Evolutionary conservation across 2,797 vertebrate species (phyloP).

Genomic region (Carapus acus): DNA sequence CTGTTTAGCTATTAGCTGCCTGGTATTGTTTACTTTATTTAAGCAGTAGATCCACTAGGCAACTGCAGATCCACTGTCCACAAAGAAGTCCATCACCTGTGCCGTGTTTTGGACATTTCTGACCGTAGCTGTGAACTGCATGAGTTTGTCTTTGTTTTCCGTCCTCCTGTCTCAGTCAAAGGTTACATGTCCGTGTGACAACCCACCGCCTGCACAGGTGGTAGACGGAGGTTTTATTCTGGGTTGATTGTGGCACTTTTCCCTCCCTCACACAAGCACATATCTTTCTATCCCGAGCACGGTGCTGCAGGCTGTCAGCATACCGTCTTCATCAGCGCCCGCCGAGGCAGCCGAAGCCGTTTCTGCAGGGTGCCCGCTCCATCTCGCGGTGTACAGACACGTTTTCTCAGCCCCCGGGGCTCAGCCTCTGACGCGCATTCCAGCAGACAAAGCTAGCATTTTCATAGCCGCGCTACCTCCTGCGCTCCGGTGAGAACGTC

Average conservation of each 20-base stretch:
- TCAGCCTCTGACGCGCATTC: conserved; percentile 74
- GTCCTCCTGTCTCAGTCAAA: background rate
- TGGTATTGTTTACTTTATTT: background rate
- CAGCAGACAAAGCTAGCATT: conserved; percentile 73
- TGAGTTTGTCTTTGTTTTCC: too few species aligned
- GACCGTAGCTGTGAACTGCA: too few species aligned
- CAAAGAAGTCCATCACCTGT: background rate
- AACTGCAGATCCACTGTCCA: too few species aligned
- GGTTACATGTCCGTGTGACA: background rate
- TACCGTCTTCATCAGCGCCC: conserved; percentile 23
- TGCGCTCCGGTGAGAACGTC: conserved; percentile 40
- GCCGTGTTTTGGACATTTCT: too few species aligned
- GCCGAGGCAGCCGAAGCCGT: conserved; percentile 53
- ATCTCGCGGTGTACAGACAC: conserved; percentile 75
- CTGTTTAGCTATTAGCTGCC: conserved; percentile 10
- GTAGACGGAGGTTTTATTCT: background rate
- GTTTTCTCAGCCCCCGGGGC: conserved; percentile 73
- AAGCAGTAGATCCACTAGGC: background rate
- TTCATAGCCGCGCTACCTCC: conserved; percentile 58
- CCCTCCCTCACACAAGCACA: background rate
- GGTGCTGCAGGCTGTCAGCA: conserved; percentile 36
- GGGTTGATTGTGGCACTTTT: conserved; percentile 11
- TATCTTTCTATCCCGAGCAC: conserved; percentile 9
- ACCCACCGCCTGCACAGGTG: background rate
- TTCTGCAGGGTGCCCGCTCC: conserved; percentile 68